Conservation (phyloP, 2,888 invertebrate species). For the Drosophila mettleri region DNA sequence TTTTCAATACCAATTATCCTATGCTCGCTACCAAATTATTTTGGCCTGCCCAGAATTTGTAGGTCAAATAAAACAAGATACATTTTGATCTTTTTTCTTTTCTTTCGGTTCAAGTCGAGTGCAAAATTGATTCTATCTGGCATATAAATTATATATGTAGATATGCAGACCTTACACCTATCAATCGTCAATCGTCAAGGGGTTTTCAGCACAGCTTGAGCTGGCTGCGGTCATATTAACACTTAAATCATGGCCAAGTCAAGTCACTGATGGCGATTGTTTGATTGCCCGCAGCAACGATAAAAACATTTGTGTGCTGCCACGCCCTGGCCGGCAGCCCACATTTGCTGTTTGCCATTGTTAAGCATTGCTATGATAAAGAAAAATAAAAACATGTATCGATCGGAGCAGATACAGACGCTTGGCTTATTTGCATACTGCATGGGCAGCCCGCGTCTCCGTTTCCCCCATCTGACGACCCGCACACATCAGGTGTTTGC, state of each 20-base stretch:
- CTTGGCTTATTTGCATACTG: constrained; percentile 10
- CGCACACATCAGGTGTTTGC: background rate
- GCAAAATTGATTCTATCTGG: no score
- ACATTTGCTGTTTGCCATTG: background rate
- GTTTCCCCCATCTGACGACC: background rate
- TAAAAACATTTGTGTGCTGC: background rate
- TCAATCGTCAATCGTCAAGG: background rate
- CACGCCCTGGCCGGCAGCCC: constrained; percentile 3
- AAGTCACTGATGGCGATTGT: background rate
- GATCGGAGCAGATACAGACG: background rate
- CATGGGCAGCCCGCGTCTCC: background rate
- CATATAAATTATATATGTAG: background rate
- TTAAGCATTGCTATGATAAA: background rate
- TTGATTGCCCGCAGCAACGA: constrained; percentile 1
- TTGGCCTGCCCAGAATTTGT: no score
- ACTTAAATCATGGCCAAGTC: constrained; percentile 2
- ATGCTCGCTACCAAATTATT: no score
- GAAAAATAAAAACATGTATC: background rate
- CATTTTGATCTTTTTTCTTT: no score
- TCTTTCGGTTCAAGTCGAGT: no score
- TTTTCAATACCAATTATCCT: no score
- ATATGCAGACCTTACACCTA: background rate
- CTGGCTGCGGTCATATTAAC: background rate
- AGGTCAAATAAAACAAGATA: no score
- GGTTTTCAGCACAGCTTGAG: background rate